These are phyloP conservation scores for Neocrepidodera transversa DNA, from an alignment of 2,888 invertebrate genomes.

Conservation along the genomic window DNA sequence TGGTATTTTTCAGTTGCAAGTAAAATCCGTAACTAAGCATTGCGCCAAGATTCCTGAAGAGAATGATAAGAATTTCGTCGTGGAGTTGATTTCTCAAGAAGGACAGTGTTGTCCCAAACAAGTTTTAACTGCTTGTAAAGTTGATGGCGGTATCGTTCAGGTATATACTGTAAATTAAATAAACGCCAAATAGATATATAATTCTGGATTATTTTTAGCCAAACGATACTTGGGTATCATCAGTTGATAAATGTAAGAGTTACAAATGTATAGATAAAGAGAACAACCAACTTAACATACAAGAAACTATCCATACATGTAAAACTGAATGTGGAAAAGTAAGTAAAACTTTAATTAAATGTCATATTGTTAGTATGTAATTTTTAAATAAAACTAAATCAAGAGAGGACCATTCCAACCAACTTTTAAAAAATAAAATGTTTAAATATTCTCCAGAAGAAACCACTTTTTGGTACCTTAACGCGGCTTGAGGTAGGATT, in stretches of 20 bases:
- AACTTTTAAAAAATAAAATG: too few species aligned
- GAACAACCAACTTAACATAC: constrained; percentile 62
- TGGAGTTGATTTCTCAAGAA: constrained; percentile 60
- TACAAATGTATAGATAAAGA: constrained; percentile 62
- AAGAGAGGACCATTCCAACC: too few species aligned
- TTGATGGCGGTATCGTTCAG: constrained; percentile 61
- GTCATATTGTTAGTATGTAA: too few species aligned
- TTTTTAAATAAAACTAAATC: too few species aligned
- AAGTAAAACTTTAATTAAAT: constrained; percentile 25
- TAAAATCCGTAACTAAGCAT: constrained; percentile 63
- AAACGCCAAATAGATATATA: not conserved
- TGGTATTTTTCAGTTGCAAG: constrained; percentile 62
- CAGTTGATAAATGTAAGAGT: constrained; percentile 66
- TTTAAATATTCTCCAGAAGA: too few species aligned
- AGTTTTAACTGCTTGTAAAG: constrained; percentile 65
- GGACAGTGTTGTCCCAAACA: constrained; percentile 67
- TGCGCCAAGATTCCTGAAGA: constrained; percentile 63
- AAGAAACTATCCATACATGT: constrained; percentile 65
- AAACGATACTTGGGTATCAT: constrained; percentile 48
- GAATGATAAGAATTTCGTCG: constrained; percentile 61
- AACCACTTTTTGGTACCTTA: too few species aligned
- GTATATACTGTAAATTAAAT: constrained; percentile 22
- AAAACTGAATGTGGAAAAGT: constrained; percentile 61
- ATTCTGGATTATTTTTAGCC: constrained; percentile 48
- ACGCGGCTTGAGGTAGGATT: too few species aligned